phyloP scores from a whole-genome alignment of 2,888 invertebrate genomes.

The Hybos culiciformis region DNA sequence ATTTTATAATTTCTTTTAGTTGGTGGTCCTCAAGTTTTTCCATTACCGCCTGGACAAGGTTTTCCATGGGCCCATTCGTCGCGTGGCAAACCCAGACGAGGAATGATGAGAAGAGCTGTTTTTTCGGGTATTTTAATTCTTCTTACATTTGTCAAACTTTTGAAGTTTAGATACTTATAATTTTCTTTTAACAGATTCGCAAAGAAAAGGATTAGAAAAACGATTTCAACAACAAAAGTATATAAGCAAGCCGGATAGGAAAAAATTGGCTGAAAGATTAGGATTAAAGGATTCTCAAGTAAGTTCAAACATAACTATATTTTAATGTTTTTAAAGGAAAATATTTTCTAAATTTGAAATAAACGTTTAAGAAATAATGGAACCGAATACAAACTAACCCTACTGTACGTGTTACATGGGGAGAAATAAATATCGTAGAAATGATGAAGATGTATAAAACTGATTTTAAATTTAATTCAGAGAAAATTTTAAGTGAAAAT shows the following conservation, averaged over 20 bases:
- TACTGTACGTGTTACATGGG: no score
- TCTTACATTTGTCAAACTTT: background rate
- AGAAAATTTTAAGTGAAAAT: no score
- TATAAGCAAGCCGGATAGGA: constrained; percentile 95
- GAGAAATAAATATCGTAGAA: no score
- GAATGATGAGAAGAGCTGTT: constrained; percentile 94
- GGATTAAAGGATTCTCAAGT: constrained; percentile 97
- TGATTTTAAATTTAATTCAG: no score
- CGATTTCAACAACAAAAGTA: constrained; percentile 95
- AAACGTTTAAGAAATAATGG: no score
- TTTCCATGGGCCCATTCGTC: constrained; percentile 89
- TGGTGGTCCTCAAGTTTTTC: constrained; percentile 44
- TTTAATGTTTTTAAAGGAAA: background rate
- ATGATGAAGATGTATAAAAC: no score
- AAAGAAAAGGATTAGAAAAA: constrained; percentile 89
- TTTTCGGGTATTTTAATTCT: constrained; percentile 53
- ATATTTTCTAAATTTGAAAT: no score
- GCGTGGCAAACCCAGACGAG: constrained; percentile 82
- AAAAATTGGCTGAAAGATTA: constrained; percentile 89
- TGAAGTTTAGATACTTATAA: background rate
- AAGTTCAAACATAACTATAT: constrained; percentile 21
- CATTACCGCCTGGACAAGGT: constrained; percentile 42
- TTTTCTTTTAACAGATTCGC: constrained; percentile 51
- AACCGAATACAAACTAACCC: no score
- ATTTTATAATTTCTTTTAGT: constrained; percentile 32